Evolutionary conservation across 2,888 invertebrate genomes (phyloP).

Genomic region (Tetanocera ferruginea): DNA sequence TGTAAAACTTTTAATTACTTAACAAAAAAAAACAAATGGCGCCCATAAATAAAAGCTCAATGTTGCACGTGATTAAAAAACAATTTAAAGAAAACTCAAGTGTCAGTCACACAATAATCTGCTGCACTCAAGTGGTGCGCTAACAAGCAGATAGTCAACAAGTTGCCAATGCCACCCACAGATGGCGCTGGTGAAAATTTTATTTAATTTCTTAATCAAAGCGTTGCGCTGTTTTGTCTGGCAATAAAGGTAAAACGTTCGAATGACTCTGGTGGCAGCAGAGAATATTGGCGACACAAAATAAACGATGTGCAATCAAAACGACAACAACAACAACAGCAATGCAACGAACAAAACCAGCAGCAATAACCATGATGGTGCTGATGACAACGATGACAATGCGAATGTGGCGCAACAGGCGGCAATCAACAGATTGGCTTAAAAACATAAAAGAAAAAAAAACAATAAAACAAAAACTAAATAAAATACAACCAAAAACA

Average conservation of each 20-base stretch:
- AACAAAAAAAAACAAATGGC: no score
- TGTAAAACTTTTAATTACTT: no score
- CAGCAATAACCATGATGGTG: background rate
- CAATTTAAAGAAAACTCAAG: background rate
- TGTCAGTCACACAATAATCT: no score
- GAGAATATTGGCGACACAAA: conserved; percentile 12
- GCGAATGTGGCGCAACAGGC: conserved; percentile 25
- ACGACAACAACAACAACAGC: background rate
- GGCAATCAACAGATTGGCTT: conserved; percentile 18
- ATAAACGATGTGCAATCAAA: background rate
- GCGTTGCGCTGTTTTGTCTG: background rate
- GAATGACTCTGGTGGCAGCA: background rate
- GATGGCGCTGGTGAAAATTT: conserved; percentile 11
- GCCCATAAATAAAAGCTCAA: no score
- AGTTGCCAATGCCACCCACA: conserved; percentile 23
- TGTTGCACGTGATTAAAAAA: background rate
- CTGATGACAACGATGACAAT: conserved; percentile 26
- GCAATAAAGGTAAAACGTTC: conserved; percentile 12
- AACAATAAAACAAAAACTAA: background rate
- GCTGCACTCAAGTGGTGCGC: background rate
- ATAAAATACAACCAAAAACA: no score
- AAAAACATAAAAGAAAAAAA: background rate
- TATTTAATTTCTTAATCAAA: conserved; percentile 30
- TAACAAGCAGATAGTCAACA: background rate
- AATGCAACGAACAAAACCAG: background rate